These are phyloP conservation scores for Corythaeola cristata DNA, from an alignment of 2,113 vertebrate species.

Conservation along the genomic window DNA sequence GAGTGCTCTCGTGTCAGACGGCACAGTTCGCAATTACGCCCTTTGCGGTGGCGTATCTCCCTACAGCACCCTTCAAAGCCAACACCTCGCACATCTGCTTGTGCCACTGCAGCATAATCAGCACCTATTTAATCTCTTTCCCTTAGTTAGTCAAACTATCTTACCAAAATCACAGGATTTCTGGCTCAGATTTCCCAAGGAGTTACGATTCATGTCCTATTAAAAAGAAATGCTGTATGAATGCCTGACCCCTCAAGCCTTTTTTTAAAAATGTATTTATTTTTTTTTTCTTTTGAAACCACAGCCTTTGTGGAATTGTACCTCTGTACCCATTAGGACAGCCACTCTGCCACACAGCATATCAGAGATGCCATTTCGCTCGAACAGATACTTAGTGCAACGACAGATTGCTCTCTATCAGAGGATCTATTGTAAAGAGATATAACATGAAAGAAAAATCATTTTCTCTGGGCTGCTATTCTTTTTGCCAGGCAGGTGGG, in stretches of 20 bases:
- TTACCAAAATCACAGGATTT: not conserved
- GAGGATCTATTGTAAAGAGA: not conserved
- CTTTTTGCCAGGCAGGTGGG: not conserved
- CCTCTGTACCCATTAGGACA: not conserved
- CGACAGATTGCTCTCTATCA: not conserved
- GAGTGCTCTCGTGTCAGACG: not conserved
- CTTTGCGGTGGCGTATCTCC: not conserved
- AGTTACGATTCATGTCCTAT: not conserved
- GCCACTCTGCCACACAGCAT: not conserved
- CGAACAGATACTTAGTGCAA: not conserved
- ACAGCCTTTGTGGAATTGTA: not conserved
- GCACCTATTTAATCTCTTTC: not conserved
- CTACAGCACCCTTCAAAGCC: not conserved
- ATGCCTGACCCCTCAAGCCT: not conserved
- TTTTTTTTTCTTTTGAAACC: not conserved
- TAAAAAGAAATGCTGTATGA: not conserved
- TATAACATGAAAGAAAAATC: not conserved
- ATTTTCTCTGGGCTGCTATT: not conserved
- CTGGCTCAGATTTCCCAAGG: not conserved
- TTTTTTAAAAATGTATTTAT: no score
- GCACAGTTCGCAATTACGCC: fast-evolving
- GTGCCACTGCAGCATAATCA: not conserved
- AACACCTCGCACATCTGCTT: fast-evolving
- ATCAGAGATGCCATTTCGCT: not conserved
- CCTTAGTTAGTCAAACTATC: not conserved